Conservation (phyloP, 2,113 vertebrate genomes). For the Rhinoptilus africanus region DNA sequence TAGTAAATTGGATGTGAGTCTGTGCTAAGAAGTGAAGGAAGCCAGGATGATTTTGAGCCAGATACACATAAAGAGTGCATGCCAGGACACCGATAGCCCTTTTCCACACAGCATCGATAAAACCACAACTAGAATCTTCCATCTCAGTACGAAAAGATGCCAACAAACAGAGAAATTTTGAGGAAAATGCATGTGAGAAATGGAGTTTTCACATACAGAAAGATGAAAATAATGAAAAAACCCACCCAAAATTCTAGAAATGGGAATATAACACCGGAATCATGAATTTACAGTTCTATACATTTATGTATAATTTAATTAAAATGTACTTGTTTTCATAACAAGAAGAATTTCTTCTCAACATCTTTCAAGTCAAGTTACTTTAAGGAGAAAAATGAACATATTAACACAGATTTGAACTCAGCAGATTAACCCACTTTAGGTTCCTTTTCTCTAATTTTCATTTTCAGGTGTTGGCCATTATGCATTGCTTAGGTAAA, state of each 20-base stretch:
- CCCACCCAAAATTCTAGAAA: background rate
- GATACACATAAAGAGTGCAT: background rate
- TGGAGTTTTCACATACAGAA: fast-evolving
- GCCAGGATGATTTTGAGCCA: background rate
- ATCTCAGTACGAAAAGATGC: background rate
- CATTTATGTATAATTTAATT: background rate
- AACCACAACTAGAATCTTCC: background rate
- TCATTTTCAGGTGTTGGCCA: background rate
- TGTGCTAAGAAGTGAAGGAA: background rate
- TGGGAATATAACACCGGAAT: background rate
- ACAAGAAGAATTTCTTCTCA: background rate
- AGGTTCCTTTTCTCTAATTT: background rate
- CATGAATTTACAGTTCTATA: background rate
- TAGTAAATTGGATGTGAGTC: background rate
- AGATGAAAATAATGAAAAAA: background rate
- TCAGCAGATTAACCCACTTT: background rate
- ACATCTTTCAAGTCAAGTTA: background rate
- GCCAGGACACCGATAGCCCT: background rate
- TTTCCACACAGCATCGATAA: background rate
- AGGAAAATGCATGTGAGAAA: background rate
- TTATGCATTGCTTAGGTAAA: background rate
- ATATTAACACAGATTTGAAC: background rate
- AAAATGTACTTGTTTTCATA: background rate
- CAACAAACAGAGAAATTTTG: background rate
- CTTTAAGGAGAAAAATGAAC: background rate